These are phyloP conservation scores for Zelleria hepariella DNA, from an alignment of 2,888 invertebrate species.

Conservation along the genomic window DNA sequence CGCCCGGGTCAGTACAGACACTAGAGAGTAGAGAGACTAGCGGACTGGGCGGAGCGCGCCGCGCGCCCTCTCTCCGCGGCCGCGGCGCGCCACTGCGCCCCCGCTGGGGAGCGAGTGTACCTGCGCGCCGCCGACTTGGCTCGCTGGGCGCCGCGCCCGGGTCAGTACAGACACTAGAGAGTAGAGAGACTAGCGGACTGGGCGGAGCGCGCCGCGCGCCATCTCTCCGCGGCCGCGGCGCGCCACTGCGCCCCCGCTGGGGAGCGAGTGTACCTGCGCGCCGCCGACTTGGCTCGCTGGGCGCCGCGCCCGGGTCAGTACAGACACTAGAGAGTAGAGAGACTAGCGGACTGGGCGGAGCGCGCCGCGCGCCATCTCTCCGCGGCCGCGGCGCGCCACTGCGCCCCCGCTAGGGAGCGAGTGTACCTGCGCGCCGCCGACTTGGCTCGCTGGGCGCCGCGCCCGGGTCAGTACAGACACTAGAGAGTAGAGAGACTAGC, in stretches of 20 bases:
- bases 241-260: slow-evolving; percentile 84
- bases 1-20: slow-evolving; percentile 78
- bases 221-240: slow-evolving; percentile 73
- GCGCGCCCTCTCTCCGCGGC: slow-evolving; percentile 68
- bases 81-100: slow-evolving; percentile 81
- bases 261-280: slow-evolving; percentile 82
- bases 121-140: slow-evolving; percentile 84
- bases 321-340: too few species aligned
- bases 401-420: slow-evolving; percentile 81
- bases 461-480: slow-evolving; percentile 79
- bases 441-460: slow-evolving; percentile 82
- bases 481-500: too few species aligned
- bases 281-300: slow-evolving; percentile 85
- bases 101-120: slow-evolving; percentile 83
- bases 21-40: too few species aligned
- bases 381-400: slow-evolving; percentile 79
- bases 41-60: slow-evolving; percentile 81
- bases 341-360: slow-evolving; percentile 82
- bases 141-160: slow-evolving; percentile 83
- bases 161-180: too few species aligned
- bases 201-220: slow-evolving; percentile 76
- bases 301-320: slow-evolving; percentile 79
- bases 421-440: slow-evolving; percentile 86
- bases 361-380: slow-evolving; percentile 71
- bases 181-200: too few species aligned